phyloP scores from a whole-genome alignment of 2,797 vertebrate genomes.

The Nannoperca obscura region DNA sequence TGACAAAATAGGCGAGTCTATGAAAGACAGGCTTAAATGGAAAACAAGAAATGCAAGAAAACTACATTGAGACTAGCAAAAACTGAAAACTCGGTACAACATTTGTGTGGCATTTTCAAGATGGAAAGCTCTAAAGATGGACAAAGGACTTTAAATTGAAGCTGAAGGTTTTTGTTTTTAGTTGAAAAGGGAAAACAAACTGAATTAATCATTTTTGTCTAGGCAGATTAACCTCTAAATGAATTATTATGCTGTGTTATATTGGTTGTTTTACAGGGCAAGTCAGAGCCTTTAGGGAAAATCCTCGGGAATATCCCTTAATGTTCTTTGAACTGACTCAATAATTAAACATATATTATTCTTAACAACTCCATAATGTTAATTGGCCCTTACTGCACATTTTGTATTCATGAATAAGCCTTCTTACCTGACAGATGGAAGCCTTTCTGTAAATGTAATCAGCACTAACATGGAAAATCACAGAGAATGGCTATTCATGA shows the following conservation, averaged over 20 bases:
- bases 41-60: not conserved
- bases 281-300: slow-evolving; percentile 51
- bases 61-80: not conserved
- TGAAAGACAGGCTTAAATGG: not conserved
- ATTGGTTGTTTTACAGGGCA: slow-evolving; percentile 49
- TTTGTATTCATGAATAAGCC: slow-evolving; percentile 61
- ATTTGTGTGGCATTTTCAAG: slow-evolving; percentile 8
- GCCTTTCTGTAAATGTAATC: slow-evolving; percentile 61
- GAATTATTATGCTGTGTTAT: slow-evolving; percentile 52
- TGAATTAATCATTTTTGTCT: slow-evolving; percentile 42
- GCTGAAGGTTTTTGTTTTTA: slow-evolving; percentile 29
- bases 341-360: slow-evolving; percentile 74
- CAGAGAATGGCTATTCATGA: slow-evolving; percentile 62
- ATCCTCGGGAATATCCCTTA: slow-evolving; percentile 66
- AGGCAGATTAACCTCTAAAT: slow-evolving; percentile 52
- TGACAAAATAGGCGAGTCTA: slow-evolving; percentile 2
- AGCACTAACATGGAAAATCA: slow-evolving; percentile 55
- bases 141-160: slow-evolving; percentile 29
- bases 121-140: slow-evolving; percentile 2
- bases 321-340: slow-evolving; percentile 67
- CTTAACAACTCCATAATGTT: slow-evolving; percentile 72
- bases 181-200: slow-evolving; percentile 46
- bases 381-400: slow-evolving; percentile 64
- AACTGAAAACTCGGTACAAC: not conserved
- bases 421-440: slow-evolving; percentile 52